Base-by-base conservation (phyloP, 2,797 vertebrate genomes). In the Novumbra hubbsi region DNA sequence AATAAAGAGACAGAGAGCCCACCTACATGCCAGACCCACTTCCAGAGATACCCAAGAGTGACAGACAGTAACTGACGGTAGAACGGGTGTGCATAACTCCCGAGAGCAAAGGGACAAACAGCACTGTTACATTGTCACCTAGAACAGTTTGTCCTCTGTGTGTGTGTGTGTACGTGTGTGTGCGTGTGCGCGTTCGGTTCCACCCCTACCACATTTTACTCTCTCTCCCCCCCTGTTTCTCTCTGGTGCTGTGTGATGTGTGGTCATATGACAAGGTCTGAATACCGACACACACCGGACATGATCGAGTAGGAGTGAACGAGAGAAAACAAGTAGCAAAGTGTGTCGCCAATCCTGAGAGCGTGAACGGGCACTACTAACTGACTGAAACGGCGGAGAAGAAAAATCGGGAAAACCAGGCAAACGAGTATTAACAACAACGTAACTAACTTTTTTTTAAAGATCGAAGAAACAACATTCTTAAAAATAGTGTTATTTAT, bases 181-280 rank as follows among this genome's bases (percentile, higher is more conserved):
- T n/a, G 67, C 24, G 67, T 86, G 8, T 28, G 72, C 85, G 88
- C 84, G 88, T 71, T 86, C 38, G 14, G 83, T 76, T 74, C 78
- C 80, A 60, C 55, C 55, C 52, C 21, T 24, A 60, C 55, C 55
- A 17, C 21, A 60, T 60, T 60, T 60, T 11, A 24, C 11, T 60
- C 55, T 21, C 55, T 6, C 52, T 19, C 52, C 8, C 55, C 11
- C 55, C 55, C 55, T 32, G 1, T 32, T 32, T 32, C 17, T 16
- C 81, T 78, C 85, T 87, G 87, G 85, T 76, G 84, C 85, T 67
- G 70, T 70, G 83, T 52, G 87, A 86, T 81, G 91, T 90, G 86
- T 90, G 87, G 90, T 94, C 94, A 94, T 92, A 93, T 94, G 94
- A 94, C 88, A 87, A 86, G 57, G 83, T 84, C 80, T 81, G 90